These are phyloP conservation scores for Dichetophora obliterata DNA, from an alignment of 2,888 invertebrate species.

Conservation along the genomic window DNA sequence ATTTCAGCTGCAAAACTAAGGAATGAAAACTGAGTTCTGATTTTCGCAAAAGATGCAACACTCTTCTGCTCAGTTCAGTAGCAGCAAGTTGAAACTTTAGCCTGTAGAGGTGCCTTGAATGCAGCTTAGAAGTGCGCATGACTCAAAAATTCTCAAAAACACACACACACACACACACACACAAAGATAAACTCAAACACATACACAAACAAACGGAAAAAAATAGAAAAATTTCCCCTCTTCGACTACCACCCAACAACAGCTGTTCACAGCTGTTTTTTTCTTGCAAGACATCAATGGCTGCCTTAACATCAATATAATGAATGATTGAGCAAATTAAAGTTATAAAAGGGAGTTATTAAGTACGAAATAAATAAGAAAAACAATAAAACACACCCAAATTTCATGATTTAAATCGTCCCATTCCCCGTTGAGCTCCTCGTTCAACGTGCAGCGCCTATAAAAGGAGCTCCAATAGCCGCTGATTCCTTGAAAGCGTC, in stretches of 20 bases:
- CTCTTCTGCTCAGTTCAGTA: background rate
- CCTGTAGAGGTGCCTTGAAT: background rate
- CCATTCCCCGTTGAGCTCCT: constrained; percentile 65
- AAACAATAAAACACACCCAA: constrained; percentile 62
- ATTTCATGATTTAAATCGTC: constrained; percentile 60
- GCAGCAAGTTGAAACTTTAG: background rate
- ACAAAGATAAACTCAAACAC: background rate
- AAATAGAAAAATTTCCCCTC: background rate
- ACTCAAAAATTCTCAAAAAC: background rate
- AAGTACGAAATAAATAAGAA: background rate
- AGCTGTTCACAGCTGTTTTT: background rate
- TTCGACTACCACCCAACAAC: background rate
- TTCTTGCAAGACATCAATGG: background rate
- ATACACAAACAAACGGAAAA: background rate
- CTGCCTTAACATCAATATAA: background rate
- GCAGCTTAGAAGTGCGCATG: background rate
- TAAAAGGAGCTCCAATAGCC: constrained; percentile 59
- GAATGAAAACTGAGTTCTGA: no score
- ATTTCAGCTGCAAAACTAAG: no score
- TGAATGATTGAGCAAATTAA: background rate
- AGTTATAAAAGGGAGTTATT: background rate
- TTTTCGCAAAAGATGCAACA: background rate
- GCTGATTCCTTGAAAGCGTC: constrained; percentile 47
- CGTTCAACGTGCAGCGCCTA: constrained; percentile 59
- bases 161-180: background rate